phyloP scores from a whole-genome alignment of 2,113 vertebrate genomes.

The Epinephelus moara region DNA sequence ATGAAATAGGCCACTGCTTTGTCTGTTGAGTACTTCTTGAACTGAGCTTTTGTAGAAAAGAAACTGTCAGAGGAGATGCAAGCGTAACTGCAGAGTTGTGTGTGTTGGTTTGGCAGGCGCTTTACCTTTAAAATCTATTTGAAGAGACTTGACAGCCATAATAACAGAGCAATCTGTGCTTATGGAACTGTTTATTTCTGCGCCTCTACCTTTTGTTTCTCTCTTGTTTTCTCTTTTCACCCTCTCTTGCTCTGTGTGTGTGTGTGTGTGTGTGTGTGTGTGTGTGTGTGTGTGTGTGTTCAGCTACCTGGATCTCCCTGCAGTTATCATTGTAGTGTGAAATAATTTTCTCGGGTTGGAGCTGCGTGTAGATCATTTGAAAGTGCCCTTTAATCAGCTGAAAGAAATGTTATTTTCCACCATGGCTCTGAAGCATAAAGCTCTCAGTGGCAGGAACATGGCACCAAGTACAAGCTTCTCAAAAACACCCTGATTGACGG shows the following conservation, averaged over 20 bases:
- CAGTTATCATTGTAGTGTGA: conserved; percentile 43
- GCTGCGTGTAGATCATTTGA: conserved; percentile 18
- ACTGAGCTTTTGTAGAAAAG: conserved; percentile 11
- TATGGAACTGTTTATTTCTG: conserved; percentile 38
- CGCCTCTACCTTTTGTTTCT: conserved; percentile 36
- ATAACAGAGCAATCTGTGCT: conserved; percentile 48
- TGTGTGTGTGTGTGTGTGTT: conserved; percentile 1
- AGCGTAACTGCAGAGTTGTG: conserved; percentile 39
- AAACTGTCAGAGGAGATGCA: conserved; percentile 37
- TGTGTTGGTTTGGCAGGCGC: conserved; percentile 24
- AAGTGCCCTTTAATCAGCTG: conserved; percentile 55
- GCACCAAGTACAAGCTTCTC: conserved; percentile 1
- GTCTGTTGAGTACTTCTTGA: neutral
- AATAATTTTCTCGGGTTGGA: conserved; percentile 51
- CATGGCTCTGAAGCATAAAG: conserved; percentile 15
- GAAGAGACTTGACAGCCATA: conserved; percentile 50
- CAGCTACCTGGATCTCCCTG: conserved; percentile 34
- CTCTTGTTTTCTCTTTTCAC: conserved; percentile 10
- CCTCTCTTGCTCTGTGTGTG: neutral
- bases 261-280: neutral
- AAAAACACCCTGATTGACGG: conserved; percentile 13
- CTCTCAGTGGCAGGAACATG: conserved; percentile 9
- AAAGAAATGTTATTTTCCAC: conserved; percentile 39
- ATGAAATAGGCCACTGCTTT: conserved; percentile 9
- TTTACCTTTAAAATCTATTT: conserved; percentile 68